Evolutionary conservation across 2,113 vertebrate genomes (phyloP).

Genomic region (Zapus hudsonius): DNA sequence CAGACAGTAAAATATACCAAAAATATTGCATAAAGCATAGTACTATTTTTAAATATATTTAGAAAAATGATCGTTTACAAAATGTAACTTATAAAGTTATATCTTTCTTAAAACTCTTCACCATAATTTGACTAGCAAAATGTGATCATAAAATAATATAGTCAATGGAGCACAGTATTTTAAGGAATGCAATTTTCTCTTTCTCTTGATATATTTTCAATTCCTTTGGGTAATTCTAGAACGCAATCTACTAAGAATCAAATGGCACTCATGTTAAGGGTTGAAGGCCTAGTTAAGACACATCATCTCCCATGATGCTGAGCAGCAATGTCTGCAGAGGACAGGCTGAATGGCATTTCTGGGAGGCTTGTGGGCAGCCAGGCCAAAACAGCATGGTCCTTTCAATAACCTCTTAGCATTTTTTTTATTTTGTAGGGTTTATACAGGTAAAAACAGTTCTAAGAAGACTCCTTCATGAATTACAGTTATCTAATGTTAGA

Average conservation of each 20-base stretch:
- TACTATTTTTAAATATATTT: no score
- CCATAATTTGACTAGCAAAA: background rate
- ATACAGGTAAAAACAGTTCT: background rate
- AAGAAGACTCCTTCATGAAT: background rate
- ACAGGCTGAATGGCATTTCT: background rate
- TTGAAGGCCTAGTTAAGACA: background rate
- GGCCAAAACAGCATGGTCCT: background rate
- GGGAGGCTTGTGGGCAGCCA: background rate
- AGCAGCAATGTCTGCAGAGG: background rate
- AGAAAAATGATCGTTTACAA: no score
- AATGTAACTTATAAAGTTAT: background rate
- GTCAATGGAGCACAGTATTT: background rate
- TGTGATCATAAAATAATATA: background rate
- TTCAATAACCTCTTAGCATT: background rate
- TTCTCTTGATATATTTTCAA: background rate
- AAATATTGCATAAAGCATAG: no score
- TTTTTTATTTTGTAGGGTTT: background rate
- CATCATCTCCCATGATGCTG: no score
- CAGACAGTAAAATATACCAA: no score
- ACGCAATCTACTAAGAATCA: background rate
- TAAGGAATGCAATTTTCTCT: background rate
- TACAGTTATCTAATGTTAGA: background rate
- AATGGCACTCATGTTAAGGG: background rate
- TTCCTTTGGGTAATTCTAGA: background rate
- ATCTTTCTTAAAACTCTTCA: background rate